Base-by-base conservation (phyloP, 2,797 vertebrate species). In the Rhabdophis nuchalis region DNA sequence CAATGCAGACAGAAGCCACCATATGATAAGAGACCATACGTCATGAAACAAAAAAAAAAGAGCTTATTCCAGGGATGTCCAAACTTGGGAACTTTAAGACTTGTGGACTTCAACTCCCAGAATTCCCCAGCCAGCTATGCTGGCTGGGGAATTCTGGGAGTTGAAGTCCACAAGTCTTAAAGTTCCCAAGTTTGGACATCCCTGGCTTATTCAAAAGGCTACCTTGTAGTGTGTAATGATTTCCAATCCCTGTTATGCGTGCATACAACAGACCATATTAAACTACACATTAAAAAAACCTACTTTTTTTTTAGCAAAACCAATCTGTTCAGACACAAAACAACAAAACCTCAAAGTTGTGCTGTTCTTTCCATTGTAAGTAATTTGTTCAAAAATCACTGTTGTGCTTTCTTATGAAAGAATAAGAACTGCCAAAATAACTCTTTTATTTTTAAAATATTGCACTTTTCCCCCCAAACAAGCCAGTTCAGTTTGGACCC, bases 401-500 rank as follows among this genome's bases (percentile, higher is more conserved):
- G 89, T 89, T 95, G 85, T 93, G 94, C 95, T 96, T 95, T 94
- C n/a, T 29, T 94, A 90, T 89, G n/a, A n/a, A n/a, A n/a, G n/a
- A n/a, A n/a, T n/a, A n/a, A n/a, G n/a, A 91, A 95, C 87, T 58
- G 29, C 23, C 96, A 93, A 93, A 92, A 85, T 91, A 86, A 93
- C 92, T 93, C 16, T 93, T 72, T 91, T 87, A 91, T 96, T 94
- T 95, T 93, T 91, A 2, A 50, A 90, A 72, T 96, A 97, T 96
- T 96, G 97, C 97, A 97, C 96, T 3, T 93, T 95, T 94, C 94
- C 36, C 96, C 96, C n/a, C n/a, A n/a, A 95, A 96, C 94, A 95
- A 93, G 95, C 95, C 95, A 94, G 97, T 96, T 97, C 97, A 95
- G 92, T 95, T 96, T 96, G 97, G 97, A 97, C 97, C 97, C 97